These are phyloP conservation scores for Dendronephthya gigantea DNA, from an alignment of 64 coral and sea anemone species.

Conservation along the genomic window DNA sequence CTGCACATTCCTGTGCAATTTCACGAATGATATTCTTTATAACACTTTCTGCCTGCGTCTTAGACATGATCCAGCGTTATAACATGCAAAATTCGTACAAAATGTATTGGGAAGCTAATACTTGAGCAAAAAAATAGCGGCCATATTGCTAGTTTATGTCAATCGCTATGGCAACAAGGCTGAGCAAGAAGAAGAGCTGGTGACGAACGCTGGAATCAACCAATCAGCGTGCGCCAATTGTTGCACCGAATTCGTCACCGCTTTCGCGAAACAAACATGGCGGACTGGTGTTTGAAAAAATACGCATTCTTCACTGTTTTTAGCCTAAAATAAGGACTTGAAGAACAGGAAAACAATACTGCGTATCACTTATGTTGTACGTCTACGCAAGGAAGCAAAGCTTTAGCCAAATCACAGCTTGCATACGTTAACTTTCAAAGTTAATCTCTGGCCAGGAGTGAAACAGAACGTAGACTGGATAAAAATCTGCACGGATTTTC, in stretches of 20 bases:
- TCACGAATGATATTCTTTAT: conserved; percentile 99
- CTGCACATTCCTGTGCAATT: conserved; percentile 97
- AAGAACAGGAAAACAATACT: not conserved
- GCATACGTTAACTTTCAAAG: not conserved
- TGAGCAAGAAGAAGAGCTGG: not conserved
- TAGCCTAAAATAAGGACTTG: not conserved
- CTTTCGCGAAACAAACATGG: not conserved
- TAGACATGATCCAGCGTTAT: conserved; percentile 49
- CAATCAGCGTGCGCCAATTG: conserved; percentile 2
- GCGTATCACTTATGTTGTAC: not conserved
- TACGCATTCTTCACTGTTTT: not conserved
- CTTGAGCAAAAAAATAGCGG: not conserved
- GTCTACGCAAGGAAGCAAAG: not conserved
- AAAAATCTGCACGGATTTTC: not conserved
- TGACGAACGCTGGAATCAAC: not conserved
- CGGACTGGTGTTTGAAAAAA: not conserved
- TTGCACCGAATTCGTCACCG: not conserved
- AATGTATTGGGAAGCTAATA: not conserved
- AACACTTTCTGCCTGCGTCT: conserved; percentile 95
- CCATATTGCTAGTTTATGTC: not conserved
- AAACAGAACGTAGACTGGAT: not conserved
- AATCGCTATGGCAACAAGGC: not conserved
- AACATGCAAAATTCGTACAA: not conserved
- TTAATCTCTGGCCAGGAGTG: not conserved
- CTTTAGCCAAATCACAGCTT: not conserved